Conservation (phyloP, 2,113 vertebrate genomes). For the Neodon shergylaensis region DNA sequence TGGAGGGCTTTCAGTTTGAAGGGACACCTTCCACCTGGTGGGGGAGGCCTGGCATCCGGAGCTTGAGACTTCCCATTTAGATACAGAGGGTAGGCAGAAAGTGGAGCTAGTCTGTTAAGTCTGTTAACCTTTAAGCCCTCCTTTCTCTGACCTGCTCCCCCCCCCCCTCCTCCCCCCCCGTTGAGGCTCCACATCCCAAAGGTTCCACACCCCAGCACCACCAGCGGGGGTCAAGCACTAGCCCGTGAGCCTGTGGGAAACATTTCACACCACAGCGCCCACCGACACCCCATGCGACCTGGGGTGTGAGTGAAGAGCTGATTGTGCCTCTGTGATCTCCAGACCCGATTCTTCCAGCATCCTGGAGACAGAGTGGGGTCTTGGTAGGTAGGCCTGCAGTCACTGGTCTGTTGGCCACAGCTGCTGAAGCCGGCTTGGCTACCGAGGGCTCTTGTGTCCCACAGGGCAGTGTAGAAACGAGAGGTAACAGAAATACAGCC, state of each 20-base stretch:
- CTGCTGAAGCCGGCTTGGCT: not conserved
- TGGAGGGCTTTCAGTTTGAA: not conserved
- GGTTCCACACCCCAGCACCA: not conserved
- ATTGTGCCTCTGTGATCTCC: not conserved
- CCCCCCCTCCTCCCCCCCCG: rapidly evolving
- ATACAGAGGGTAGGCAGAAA: not conserved
- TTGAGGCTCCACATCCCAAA: not conserved
- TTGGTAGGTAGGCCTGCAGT: not conserved
- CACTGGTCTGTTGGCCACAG: not conserved
- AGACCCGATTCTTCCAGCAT: not conserved
- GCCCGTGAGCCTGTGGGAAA: not conserved
- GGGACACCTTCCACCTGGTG: not conserved
- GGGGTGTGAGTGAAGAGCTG: not conserved
- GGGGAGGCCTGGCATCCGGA: not conserved
- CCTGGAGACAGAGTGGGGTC: not conserved
- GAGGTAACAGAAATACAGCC: not conserved
- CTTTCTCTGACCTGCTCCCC: no score
- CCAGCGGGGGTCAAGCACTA: not conserved
- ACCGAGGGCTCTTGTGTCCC: not conserved
- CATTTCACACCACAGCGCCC: no score
- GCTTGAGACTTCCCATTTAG: no score
- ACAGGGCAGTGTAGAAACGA: not conserved
- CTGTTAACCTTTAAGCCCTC: not conserved
- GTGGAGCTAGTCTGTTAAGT: not conserved
- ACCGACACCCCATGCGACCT: rapidly evolving